Evolutionary conservation across 2,888 invertebrate genomes (phyloP).

Genomic region (Hedya salicella): DNA sequence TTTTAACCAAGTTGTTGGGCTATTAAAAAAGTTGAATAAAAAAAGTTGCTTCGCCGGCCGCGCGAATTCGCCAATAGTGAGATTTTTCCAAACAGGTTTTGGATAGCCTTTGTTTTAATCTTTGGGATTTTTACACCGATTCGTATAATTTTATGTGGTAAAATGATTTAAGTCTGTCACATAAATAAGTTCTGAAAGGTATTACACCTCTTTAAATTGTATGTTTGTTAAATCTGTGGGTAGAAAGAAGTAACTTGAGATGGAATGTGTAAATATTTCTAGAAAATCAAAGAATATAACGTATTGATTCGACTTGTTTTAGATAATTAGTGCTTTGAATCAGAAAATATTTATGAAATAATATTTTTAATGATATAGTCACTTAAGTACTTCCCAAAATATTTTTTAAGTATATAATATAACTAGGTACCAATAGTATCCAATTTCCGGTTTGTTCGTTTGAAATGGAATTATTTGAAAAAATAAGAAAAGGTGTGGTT

Average conservation of each 20-base stretch:
- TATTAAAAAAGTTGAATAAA: slow-evolving; percentile 52
- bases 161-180: neutral
- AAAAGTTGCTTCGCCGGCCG: slow-evolving; percentile 61
- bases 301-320: too few relatives aligned
- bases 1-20: slow-evolving; percentile 30
- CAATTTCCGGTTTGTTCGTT: too few relatives aligned
- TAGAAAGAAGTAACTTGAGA: neutral
- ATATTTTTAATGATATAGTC: too few relatives aligned
- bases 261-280: too few relatives aligned
- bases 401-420: too few relatives aligned
- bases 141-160: slow-evolving; percentile 17
- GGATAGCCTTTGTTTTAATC: slow-evolving; percentile 33
- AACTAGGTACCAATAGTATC: too few relatives aligned
- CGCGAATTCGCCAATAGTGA: slow-evolving; percentile 63
- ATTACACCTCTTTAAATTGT: neutral
- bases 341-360: too few relatives aligned
- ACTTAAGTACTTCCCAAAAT: too few relatives aligned
- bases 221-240: neutral
- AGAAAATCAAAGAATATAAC: too few relatives aligned
- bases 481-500: too few relatives aligned
- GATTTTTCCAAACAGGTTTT: slow-evolving; percentile 57
- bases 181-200: neutral
- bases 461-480: too few relatives aligned
- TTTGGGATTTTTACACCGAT: slow-evolving; percentile 22
- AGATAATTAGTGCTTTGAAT: too few relatives aligned